Evolutionary conservation across 2,113 vertebrate genomes (phyloP), one percentile per base, ranked within the genome.

Genomic region (Talpa occidentalis): DNA sequence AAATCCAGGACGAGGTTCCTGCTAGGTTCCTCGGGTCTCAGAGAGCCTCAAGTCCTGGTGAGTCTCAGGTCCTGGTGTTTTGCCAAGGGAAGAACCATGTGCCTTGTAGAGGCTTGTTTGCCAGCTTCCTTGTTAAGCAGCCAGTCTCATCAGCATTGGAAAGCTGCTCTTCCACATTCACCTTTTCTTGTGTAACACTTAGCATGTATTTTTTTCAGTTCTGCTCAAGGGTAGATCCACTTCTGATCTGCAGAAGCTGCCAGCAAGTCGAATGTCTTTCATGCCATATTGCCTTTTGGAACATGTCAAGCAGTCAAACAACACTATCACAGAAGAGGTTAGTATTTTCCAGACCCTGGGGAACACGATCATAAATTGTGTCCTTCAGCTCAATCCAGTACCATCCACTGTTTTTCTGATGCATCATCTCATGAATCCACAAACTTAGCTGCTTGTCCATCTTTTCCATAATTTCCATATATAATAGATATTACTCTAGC

Each of bases 401-500:
- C 14, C 5, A 11, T 72, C 47, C 62, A 67, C 26, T 21, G 49
- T 17, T 91, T 60, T 90, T 72, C 73, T 44, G 12, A 70, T 64
- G n/a, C 69, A 28, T 40, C 66, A 76, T 62, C 67, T 64, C 42
- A 91, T n/a, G 28, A 76, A 80, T 54, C 60, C 60, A 88, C 73
- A 94, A 70, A 79, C 49, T n/a, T 40, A 96, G 12, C n/a, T 87
- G 80, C 26, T 81, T 90, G 83, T 82, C 86, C 35, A 22, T 69
- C 37, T 84, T 78, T 64, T 80, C 16, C 64, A 32, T 17, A 69
- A 56, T 17, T 83, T 49, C 67, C 59, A 66, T 15, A 64, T 19
- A 76, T 59, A 14, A 42, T 19, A 62, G 17, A 78, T 26, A 8
- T 28, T 37, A 77, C 73, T 66, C 76, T 81, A 66, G 49, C 44